phyloP scores from a whole-genome alignment of 2,888 invertebrate genomes.

The Piscicola geometra region DNA sequence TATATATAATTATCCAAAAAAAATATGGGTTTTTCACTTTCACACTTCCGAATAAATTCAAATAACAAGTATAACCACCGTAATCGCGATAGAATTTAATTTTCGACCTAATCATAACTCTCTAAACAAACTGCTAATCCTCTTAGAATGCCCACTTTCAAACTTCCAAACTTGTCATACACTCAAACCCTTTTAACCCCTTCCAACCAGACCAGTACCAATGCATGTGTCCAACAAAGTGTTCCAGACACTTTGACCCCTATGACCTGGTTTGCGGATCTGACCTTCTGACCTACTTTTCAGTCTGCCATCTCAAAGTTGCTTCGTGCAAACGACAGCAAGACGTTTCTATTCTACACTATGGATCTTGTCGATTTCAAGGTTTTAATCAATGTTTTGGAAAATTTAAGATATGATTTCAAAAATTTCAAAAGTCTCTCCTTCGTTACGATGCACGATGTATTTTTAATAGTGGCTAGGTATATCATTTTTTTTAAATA shows the following conservation, averaged over 20 bases:
- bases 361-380: constrained; percentile 32
- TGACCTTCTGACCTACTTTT: constrained; percentile 24
- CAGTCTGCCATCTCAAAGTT: constrained; percentile 23
- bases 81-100: constrained; percentile 51
- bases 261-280: constrained; percentile 24
- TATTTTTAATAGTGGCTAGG: no score
- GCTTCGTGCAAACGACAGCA: constrained; percentile 22
- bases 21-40: no score
- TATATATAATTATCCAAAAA: background rate
- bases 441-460: no score
- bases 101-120: constrained; percentile 48
- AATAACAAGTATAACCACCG: no score
- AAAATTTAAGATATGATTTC: no score
- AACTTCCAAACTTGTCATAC: constrained; percentile 29
- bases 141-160: constrained; percentile 34
- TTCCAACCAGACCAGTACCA: constrained; percentile 57
- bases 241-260: background rate
- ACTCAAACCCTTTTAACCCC: constrained; percentile 55
- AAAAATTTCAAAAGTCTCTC: no score
- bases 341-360: constrained; percentile 16
- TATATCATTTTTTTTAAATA: no score
- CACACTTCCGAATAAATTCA: no score
- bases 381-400: no score
- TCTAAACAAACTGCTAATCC: constrained; percentile 40
- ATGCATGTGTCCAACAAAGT: constrained; percentile 6